Base-by-base conservation (phyloP, 2,888 invertebrate species). In the Cheilosia grossa region DNA sequence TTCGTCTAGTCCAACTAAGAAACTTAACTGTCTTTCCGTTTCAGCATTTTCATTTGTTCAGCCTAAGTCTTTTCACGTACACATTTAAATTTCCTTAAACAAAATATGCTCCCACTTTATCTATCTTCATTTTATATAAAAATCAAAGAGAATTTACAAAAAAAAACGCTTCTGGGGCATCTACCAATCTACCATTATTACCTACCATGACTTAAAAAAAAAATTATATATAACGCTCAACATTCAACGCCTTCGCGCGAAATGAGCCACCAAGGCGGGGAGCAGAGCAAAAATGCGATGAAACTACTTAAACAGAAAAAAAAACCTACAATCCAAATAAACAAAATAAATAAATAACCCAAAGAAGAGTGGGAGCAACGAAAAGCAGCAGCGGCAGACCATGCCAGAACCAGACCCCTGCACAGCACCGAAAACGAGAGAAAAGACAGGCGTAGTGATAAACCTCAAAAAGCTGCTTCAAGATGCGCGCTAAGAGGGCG, bases 401-500 rank as follows among this genome's bases (percentile, higher is more conserved):
- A 69, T 67, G 61, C 40, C 69, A 53, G 56, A 51, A 19, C 59
- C 56, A 7, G 51, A 59, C 17, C 40, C 58, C 30, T 64, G 51
- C 44, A 69, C 47, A 42, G 37, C 30, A 37, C 9, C 63, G 44
- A 75, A 4, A 56, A 33, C 70, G 59, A 67, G 66, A 49, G 54
- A 78, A 33, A 72, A 78, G 64, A 27, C 59, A 67, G 21, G 40
- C 59, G 47, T 64, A 51, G 42, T 56, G 63, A 82, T 72, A 86
- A 86, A 82, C 72, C 63, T 77, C 67, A 77, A 63, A 86, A 77
- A 67, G 82, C 63, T 64, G 77, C 63, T 81, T 77, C 33, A 81
- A 73, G 79, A 87, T 80, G 87, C 83, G 75, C 79, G 86, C 82
- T 61, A 75, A 80, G 82, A 80, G 80, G 87, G 87, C 88, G 88